Evolutionary conservation across 2,888 invertebrate genomes (phyloP).

Genomic region (Aquatica leii): DNA sequence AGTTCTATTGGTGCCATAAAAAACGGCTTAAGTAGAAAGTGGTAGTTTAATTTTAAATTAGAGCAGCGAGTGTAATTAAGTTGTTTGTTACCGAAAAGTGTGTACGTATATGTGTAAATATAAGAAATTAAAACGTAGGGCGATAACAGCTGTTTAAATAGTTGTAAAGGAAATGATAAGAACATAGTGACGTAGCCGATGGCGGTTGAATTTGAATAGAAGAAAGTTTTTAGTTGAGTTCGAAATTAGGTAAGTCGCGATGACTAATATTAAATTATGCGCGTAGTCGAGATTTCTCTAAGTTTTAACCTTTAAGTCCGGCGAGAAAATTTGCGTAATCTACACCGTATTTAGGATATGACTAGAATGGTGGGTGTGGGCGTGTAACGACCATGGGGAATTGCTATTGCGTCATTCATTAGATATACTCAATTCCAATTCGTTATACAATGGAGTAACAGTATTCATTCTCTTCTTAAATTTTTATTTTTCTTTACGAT

Average conservation of each 20-base stretch:
- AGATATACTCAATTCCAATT: slow-evolving; percentile 10
- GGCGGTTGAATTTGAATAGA: neutral
- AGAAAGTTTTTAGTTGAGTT: neutral
- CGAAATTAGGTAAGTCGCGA: slow-evolving; percentile 10
- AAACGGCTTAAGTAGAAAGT: too few species aligned
- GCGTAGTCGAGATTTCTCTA: slow-evolving; percentile 7
- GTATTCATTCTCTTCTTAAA: too few species aligned
- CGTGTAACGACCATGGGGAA: slow-evolving; percentile 16
- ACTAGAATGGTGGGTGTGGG: slow-evolving; percentile 17
- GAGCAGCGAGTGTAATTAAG: neutral
- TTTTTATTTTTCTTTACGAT: neutral
- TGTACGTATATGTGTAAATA: neutral
- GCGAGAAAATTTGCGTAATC: slow-evolving; percentile 14
- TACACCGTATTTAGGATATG: slow-evolving; percentile 12
- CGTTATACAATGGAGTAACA: slow-evolving; percentile 7
- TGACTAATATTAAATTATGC: slow-evolving; percentile 9
- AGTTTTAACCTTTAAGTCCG: slow-evolving; percentile 10
- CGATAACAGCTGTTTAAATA: slow-evolving; percentile 9
- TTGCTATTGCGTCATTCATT: slow-evolving; percentile 15
- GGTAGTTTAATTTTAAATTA: too few species aligned
- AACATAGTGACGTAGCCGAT: neutral
- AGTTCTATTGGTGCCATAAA: too few species aligned
- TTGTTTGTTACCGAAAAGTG: neutral
- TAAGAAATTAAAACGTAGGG: neutral
- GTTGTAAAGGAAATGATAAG: slow-evolving; percentile 1